Base-by-base conservation (phyloP, 2,113 vertebrate species). In the Neoarius graeffei region DNA sequence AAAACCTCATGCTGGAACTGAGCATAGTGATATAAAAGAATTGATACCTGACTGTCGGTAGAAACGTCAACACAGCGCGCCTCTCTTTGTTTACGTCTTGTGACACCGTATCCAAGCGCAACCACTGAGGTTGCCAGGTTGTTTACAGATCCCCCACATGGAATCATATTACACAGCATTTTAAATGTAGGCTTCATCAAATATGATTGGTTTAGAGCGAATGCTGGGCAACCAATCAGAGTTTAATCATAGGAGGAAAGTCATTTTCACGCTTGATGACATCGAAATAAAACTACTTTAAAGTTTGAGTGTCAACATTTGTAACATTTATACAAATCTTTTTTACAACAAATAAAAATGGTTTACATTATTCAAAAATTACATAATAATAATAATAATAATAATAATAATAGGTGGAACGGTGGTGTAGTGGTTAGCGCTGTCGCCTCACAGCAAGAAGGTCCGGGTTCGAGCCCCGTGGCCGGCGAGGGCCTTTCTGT, bases 81-180 rank as follows among this genome's bases (percentile, higher is more conserved):
- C 62, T 19, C 67, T 2, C 10, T 7, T 82, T 87, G 86, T 87
- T 57, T 87, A 87, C 79, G 52, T 69, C 48, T 17, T 8, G 50
- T 8, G 17, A 27, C 54, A 19, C 35, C 54, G 79, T 87, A 60
- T 62, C 86, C 67, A 82, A 50, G 66, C 13, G 79, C 79, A 73
- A 74, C 80, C 35, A n/a, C 5, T 1, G 14, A 35, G 64, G 77
- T 82, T 87, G 67, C 74, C 85, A 64, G 85, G 23, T 50, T 48
- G 20, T 13, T 84, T 5, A 6, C 1, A 57, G 35, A 56, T 35
- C 66, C 64, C 64, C 0, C 50, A 17, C 7, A 54, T 9, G 7
- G 52, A 42, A 42, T 42, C 42, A 42, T 4, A 42, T 42, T 54
- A 54, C 15, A 15, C 13, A 4, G 14, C 57, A 3, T 14, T 59